Conservation (phyloP, 2,888 invertebrate species). For the Cancer borealis region DNA sequence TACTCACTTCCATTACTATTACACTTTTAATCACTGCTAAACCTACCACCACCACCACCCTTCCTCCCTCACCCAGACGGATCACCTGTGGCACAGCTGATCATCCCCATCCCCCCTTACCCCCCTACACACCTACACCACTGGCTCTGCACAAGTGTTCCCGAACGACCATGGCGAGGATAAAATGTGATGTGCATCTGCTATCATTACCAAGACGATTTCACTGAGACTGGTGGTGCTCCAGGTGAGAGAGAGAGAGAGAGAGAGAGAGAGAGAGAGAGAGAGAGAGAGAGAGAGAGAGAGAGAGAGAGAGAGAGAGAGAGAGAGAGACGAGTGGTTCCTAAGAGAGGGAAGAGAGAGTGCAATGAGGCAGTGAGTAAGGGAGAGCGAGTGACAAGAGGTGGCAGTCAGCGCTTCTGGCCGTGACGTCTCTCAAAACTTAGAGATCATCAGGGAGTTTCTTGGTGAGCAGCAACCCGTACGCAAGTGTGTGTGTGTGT, state of each 20-base stretch:
- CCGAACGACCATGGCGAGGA: background rate
- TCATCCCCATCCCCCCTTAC: background rate
- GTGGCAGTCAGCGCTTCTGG: background rate
- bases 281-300: background rate
- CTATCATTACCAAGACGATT: background rate
- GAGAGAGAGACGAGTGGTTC: constrained; percentile 31
- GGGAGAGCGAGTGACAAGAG: background rate
- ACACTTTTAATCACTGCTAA: background rate
- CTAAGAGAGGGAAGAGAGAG: background rate
- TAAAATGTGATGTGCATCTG: background rate
- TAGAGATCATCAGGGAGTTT: background rate
- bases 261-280: constrained; percentile 36
- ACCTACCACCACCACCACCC: background rate
- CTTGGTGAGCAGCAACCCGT: background rate
- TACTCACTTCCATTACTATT: background rate
- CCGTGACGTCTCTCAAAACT: background rate
- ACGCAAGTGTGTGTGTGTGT: background rate
- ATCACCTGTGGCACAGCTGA: constrained; percentile 8
- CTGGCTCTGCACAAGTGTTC: constrained; percentile 14
- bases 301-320: background rate
- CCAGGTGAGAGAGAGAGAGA: constrained; percentile 77
- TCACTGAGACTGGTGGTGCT: constrained; percentile 27
- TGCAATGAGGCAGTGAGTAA: background rate
- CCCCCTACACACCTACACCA: background rate
- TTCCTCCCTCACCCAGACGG: background rate